Conservation (phyloP, 2,797 vertebrate genomes). For the Eupleurogrammus muticus region DNA sequence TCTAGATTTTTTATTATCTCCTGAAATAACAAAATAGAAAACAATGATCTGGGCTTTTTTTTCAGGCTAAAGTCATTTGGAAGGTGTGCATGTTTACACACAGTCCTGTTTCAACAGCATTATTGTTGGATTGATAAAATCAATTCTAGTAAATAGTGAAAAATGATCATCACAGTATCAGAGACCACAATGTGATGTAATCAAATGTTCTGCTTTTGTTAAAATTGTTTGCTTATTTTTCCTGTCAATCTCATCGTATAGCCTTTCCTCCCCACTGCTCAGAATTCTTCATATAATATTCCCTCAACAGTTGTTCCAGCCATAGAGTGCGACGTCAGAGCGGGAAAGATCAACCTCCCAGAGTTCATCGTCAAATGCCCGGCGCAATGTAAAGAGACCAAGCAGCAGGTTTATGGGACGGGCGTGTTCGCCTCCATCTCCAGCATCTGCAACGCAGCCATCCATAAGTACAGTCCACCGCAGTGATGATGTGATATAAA, state of each 20-base stretch:
- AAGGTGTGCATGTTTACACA: background rate
- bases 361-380: constrained; percentile 97
- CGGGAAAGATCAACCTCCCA: constrained; percentile 92
- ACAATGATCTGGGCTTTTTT: too few relatives aligned
- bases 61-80: background rate
- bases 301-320: constrained; percentile 87
- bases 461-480: constrained; percentile 89
- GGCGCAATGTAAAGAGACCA: constrained; percentile 90
- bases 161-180: background rate
- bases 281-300: too few relatives aligned
- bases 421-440: constrained; percentile 95
- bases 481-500: background rate
- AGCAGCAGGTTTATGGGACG: constrained; percentile 93
- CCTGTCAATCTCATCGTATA: too few relatives aligned
- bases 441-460: constrained; percentile 94
- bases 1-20: too few relatives aligned
- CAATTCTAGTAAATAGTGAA: background rate
- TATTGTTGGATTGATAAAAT: background rate
- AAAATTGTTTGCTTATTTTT: background rate
- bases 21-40: too few relatives aligned
- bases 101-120: background rate
- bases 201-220: too few relatives aligned
- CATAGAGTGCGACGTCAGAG: constrained; percentile 93
- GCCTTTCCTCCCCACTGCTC: too few relatives aligned
- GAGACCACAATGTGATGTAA: background rate